Percentiles rank a stretch among this genome's conserved stretches.
phyloP scores from a whole-genome alignment of 2,113 vertebrate species.

The Heterocephalus glaber region DNA sequence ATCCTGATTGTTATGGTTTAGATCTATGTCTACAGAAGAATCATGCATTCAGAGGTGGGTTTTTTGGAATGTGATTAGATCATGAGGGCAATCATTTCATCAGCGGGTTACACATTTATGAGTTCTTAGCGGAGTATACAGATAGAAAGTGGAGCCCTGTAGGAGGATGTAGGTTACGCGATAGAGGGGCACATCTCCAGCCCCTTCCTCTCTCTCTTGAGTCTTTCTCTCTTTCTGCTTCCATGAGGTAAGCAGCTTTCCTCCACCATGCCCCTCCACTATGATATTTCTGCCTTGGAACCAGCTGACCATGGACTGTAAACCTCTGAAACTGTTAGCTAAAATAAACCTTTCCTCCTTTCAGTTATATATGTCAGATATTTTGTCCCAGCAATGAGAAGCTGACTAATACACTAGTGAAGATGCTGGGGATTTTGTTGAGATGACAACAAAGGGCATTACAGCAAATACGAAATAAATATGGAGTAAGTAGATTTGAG shows the following conservation, averaged over 20 bases:
- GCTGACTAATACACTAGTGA: not conserved
- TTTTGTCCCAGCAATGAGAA: not conserved
- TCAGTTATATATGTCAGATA: not conserved
- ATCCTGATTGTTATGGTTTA: not conserved
- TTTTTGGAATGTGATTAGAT: not conserved
- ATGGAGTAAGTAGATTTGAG: not conserved
- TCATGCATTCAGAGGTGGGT: not conserved
- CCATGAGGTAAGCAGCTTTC: not conserved
- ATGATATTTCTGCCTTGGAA: not conserved
- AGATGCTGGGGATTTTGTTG: not conserved
- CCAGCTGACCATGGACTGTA: not conserved
- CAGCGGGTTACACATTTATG: not conserved
- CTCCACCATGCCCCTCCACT: not conserved
- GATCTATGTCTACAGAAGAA: not conserved
- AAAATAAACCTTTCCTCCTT: not conserved
- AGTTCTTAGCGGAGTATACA: not conserved
- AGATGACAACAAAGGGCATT: not conserved
- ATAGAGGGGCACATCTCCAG: not conserved
- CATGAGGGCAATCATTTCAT: not conserved
- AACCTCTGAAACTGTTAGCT: not conserved
- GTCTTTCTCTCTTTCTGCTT: not conserved
- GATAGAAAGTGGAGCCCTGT: not conserved
- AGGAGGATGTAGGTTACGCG: not conserved
- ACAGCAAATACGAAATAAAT: not conserved
- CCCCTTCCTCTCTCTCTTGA: not conserved